Evolutionary conservation across 2,113 vertebrate species (phyloP), one percentile per base, ranked within the genome.

Genomic region (Equus quagga): DNA sequence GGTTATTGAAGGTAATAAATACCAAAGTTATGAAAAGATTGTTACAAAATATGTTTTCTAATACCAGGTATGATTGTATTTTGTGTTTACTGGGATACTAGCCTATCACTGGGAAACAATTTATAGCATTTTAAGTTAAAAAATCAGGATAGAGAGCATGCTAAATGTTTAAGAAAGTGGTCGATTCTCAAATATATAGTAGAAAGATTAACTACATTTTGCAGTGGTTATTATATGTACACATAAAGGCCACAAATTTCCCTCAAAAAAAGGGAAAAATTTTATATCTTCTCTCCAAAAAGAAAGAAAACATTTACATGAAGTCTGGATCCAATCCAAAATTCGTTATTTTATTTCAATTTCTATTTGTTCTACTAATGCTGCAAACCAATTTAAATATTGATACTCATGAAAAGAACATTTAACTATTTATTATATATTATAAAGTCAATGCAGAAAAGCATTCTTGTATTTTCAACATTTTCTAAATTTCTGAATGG

Each of bases 401-500:
- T 56, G 23, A 51, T n/a, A 60, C 0, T 56, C 19, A 41, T 54
- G 64, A 82, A 56, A 62, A 73, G 6, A 94, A 89, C 11, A 67
- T 26, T 88, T 94, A 90, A 44, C 36, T 67, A 64, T 44, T 88
- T 88, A 80, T 12, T 92, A 23, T 44, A 33, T 58, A 86, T 82
- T 23, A 36, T 72, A 60, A 86, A 65, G 23, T 51, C 60, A 79
- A 75, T 88, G 2, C 3, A 51, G 21, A 41, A 88, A 78, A 80
- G 1, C 4, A 69, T 49, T 86, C 67, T 79, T 92, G 0, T 62
- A 78, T 60, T 76, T 80, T 88, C 21, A 81, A 90, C 36, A 70
- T 46, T 44, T 54, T 80, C 75, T 96, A 84, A 83, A 94, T 69
- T 96, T 96, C 44, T 91, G 19, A 93, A 58, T 58, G 31, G 19